These are phyloP conservation scores for Phycodurus eques DNA, from an alignment of 2,113 vertebrate species.

Conservation along the genomic window DNA sequence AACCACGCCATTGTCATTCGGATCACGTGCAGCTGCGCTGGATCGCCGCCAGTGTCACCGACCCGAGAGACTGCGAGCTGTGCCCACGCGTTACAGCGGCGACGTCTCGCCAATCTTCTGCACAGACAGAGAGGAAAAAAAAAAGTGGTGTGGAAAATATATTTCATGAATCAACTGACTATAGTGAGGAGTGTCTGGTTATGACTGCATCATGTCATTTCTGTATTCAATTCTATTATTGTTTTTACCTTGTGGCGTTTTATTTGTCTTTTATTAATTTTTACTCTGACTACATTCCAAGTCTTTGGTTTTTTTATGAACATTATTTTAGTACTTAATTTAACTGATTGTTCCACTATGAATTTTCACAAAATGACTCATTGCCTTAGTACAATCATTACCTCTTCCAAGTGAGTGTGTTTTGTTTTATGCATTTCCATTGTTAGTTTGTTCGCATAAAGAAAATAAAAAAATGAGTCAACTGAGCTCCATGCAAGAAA, in stretches of 20 bases:
- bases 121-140: background rate
- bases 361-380: background rate
- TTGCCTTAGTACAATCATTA: background rate
- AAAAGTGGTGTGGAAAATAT: background rate
- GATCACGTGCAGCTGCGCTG: conserved; percentile 18
- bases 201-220: background rate
- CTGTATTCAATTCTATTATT: background rate
- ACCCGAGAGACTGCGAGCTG: conserved; percentile 37
- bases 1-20: conserved; percentile 56
- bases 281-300: background rate
- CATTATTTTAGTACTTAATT: background rate
- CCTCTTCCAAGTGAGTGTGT: background rate
- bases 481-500: background rate
- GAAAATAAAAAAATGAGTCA: background rate
- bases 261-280: background rate
- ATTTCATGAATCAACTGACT: background rate
- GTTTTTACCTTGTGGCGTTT: background rate
- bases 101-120: conserved; percentile 32
- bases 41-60: conserved; percentile 16
- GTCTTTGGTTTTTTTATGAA: background rate
- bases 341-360: background rate
- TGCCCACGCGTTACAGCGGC: conserved; percentile 36
- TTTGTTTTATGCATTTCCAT: background rate
- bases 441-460: background rate
- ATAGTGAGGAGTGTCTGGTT: background rate